phyloP scores from a whole-genome alignment of 2,888 invertebrate genomes.

The Hipparchia semele region DNA sequence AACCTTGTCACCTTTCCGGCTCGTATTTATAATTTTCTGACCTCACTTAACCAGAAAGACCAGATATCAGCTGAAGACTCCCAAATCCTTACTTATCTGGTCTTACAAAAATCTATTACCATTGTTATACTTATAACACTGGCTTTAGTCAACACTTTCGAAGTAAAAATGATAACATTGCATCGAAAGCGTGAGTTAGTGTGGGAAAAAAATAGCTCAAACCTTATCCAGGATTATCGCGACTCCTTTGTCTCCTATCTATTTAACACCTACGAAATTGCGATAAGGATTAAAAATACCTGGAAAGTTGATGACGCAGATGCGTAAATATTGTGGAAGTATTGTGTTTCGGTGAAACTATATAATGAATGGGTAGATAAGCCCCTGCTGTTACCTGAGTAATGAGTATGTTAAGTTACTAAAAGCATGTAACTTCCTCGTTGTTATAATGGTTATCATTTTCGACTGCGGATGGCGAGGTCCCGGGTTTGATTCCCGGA shows the following conservation, averaged over 20 bases:
- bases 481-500: too few relatives aligned
- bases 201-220: conserved; percentile 31
- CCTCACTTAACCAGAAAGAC: not conserved
- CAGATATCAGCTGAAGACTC: too few relatives aligned
- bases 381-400: conserved; percentile 48
- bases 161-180: conserved; percentile 7
- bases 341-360: conserved; percentile 55
- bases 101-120: not conserved
- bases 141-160: not conserved
- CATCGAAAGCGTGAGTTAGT: conserved; percentile 19
- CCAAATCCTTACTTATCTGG: not conserved
- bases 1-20: not conserved
- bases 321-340: conserved; percentile 54
- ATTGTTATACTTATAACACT: not conserved
- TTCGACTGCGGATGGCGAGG: too few relatives aligned
- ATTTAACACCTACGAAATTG: conserved; percentile 49
- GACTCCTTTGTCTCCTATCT: conserved; percentile 35
- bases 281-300: conserved; percentile 45
- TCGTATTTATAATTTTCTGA: not conserved
- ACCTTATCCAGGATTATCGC: conserved; percentile 33
- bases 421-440: too few relatives aligned
- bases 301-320: conserved; percentile 44
- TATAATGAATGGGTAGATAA: conserved; percentile 51
- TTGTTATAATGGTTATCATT: too few relatives aligned
- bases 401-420: conserved; percentile 28